Evolutionary conservation across 2,888 invertebrate genomes (phyloP), one percentile per base, ranked within the genome.

Genomic region (Mactromeris polynyma): DNA sequence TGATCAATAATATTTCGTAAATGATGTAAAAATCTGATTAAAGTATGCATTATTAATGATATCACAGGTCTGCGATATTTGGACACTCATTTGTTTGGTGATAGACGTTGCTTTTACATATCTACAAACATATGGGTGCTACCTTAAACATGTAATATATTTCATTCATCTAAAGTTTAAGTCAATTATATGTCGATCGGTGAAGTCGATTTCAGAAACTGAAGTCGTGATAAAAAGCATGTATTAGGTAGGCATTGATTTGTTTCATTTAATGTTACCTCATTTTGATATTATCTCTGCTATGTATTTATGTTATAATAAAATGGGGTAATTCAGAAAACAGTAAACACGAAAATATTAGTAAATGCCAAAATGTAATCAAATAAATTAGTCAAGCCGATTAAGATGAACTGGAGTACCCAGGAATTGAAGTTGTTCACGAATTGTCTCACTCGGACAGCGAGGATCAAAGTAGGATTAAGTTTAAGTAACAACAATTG

Each of bases 21-120:
- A 9, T 64, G 42, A 80, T 73, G 19, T 69, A 38, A 38, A 40
- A 69, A 42, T 77, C 79, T 64, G 78, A 87, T 87, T 87, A 83
- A 87, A 83, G 64, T 83, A 51, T 87, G 46, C 87, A 87, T 87
- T 83, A 87, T 87, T 87, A 83, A 87, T 87, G 42, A 87, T 42
- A 46, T 33, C 46, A 42, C 73, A 17, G 19, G 83, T 83, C 46
- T 73, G 83, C 33, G 36, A 19, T 46, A n/a, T 11, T 17, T 17
- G 19, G 6, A 73, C 73, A 36, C 0, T 33, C 19, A 73, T 73
- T 17, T 7, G 2, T 17, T 33, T 73, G 33, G 17, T 73, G 73
- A 36, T 26, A 17, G 33, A 73, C 33, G 14, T 11, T 9, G 14
- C 36, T 31, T 33, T 19, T 73, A 33, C 26, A 46, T 46, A 17